Base-by-base conservation (phyloP, 2,113 vertebrate species). In the Pangasianodon hypophthalmus region DNA sequence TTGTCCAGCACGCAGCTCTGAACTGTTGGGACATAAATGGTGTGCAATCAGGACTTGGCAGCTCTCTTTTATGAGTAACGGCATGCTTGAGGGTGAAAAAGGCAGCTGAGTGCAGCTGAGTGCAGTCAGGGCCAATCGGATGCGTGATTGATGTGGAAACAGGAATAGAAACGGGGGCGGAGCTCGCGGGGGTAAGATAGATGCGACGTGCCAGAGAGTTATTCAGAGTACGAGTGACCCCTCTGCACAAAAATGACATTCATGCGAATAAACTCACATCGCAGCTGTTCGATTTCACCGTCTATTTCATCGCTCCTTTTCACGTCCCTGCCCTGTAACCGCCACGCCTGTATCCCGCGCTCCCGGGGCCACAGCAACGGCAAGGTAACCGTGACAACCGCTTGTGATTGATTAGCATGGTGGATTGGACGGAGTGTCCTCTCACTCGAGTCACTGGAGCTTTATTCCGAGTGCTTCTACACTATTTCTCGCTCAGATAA, bases 371-470 rank as follows among this genome's bases (percentile, higher is more conserved):
- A 46, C 58, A 7, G 56, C 88, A 48, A 58, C 85, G 0, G 89
- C 29, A 10, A 69, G 73, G 84, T 87, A 87, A 85, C 81, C 86
- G 91, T 93, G 92, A 90, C 87, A 93, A 91, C 93, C 93, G 93
- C 91, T 88, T 11, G 90, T 94, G 96, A 96, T 94, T 96, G 95
- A 96, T 95, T 95, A 93, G 94, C 91, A 92, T 94, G 94, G 95
- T 92, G 95, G 95, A 95, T 67, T 90, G 84, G 95, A 94, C 93
- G 93, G 91, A 91, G 92, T 92, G 88, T 95, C 94, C 94, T 95
- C 95, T 95, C 95, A 94, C 90, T 91, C 89, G 91, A 93, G 92
- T 60, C 81, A 58, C 52, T 83, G 52, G 81, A 83, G 81, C 32
- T 60, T 84, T 58, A 41, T 60, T 84, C 54, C 4, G 54, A 84